Evolutionary conservation across 2,797 vertebrate genomes (phyloP).

Genomic region (Melanotaenia boesemani): DNA sequence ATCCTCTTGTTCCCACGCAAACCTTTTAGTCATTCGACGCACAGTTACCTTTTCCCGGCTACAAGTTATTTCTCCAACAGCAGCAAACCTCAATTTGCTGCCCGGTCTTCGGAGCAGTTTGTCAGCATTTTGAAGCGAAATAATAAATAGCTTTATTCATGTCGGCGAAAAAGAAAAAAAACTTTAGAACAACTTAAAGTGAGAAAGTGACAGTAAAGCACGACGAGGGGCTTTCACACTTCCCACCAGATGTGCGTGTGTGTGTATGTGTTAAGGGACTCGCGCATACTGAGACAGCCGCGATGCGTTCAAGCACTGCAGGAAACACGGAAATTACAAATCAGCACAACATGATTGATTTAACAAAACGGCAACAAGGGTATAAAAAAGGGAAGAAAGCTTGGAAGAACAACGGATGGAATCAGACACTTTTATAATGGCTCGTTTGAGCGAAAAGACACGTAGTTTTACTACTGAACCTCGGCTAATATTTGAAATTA

Average conservation of each 20-base stretch:
- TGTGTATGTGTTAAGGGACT: slow-evolving; percentile 42
- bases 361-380: neutral
- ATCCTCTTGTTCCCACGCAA: slow-evolving; percentile 40
- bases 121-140: slow-evolving; percentile 26
- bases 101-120: slow-evolving; percentile 29
- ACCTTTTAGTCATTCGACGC: slow-evolving; percentile 27
- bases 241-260: slow-evolving; percentile 74
- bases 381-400: too few species aligned
- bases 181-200: slow-evolving; percentile 6
- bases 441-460: neutral
- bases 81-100: slow-evolving; percentile 15
- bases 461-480: too few species aligned
- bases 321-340: slow-evolving; percentile 18
- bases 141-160: slow-evolving; percentile 5
- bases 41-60: slow-evolving; percentile 34
- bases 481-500: neutral
- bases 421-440: neutral
- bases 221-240: slow-evolving; percentile 54
- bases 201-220: slow-evolving; percentile 40
- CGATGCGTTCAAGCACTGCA: slow-evolving; percentile 55
- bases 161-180: neutral
- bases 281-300: slow-evolving; percentile 39
- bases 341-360: neutral
- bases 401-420: neutral
- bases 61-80: slow-evolving; percentile 1